Evolutionary conservation across 1,140 invertebrate genomes (phyloP).

Genomic region (Phenacoccus solenopsis): DNA sequence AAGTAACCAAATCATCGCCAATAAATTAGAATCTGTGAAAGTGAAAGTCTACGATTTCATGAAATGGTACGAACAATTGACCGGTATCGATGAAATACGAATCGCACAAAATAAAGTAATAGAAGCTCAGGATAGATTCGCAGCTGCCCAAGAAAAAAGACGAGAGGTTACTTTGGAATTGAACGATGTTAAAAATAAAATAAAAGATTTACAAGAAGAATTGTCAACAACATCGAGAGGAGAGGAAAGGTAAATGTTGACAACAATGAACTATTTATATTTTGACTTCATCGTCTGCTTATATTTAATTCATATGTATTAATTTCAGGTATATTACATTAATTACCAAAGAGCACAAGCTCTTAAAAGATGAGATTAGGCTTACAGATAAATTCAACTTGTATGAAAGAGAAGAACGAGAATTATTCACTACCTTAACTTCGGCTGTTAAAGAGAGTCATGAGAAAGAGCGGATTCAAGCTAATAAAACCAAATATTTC

Average conservation of each 20-base stretch:
- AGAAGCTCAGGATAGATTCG: constrained; percentile 40
- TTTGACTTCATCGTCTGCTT: background rate
- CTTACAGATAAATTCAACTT: constrained; percentile 24
- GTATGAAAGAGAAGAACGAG: constrained; percentile 45
- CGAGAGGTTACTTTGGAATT: constrained; percentile 42
- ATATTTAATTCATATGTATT: background rate
- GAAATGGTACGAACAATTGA: constrained; percentile 35
- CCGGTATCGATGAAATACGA: constrained; percentile 37
- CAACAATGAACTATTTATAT: background rate
- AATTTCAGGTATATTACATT: constrained; percentile 32
- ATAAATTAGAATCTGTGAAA: background rate
- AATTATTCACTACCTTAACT: constrained; percentile 50
- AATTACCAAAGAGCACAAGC: constrained; percentile 35
- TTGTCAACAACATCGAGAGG: constrained; percentile 53
- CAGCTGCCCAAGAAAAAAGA: constrained; percentile 44
- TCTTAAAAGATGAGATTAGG: constrained; percentile 29
- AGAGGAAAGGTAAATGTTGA: constrained; percentile 51
- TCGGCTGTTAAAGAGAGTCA: constrained; percentile 54
- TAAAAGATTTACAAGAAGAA: constrained; percentile 51
- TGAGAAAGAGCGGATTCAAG: constrained; percentile 56
- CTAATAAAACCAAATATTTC: constrained; percentile 65
- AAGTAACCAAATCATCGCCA: background rate
- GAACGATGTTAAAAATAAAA: constrained; percentile 40
- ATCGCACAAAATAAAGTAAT: constrained; percentile 36
- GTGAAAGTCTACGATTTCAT: constrained; percentile 7